These are phyloP conservation scores for Panthera leo DNA, from an alignment of 2,113 vertebrate genomes.

Conservation along the genomic window DNA sequence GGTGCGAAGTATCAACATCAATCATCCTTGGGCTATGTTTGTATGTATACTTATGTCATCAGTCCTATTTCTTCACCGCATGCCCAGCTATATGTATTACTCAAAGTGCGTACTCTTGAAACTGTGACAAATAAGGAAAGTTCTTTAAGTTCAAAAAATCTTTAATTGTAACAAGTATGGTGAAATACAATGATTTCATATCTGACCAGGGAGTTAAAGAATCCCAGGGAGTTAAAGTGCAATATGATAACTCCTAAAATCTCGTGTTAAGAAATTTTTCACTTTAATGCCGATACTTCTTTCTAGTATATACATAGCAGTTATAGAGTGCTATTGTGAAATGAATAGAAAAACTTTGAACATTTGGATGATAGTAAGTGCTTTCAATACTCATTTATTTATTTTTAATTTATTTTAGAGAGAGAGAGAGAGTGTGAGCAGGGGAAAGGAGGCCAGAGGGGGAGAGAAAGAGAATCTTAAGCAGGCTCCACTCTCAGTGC, in stretches of 20 bases:
- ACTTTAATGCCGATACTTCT: neutral
- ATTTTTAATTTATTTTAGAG: neutral
- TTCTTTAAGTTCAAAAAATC: neutral
- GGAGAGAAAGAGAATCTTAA: neutral
- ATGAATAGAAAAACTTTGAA: neutral
- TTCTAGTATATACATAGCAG: neutral
- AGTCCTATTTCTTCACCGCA: neutral
- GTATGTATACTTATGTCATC: neutral
- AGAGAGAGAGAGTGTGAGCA: neutral
- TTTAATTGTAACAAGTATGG: neutral
- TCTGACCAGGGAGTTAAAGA: neutral
- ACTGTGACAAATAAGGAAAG: neutral
- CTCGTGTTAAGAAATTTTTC: neutral
- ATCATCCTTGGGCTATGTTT: neutral
- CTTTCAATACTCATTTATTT: neutral
- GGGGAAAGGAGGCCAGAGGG: neutral
- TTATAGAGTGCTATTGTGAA: neutral
- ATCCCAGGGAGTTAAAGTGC: too few relatives aligned
- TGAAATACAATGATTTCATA: neutral
- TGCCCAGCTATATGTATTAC: too few relatives aligned
- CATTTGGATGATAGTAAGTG: neutral
- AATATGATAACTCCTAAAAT: neutral
- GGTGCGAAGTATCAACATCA: neutral
- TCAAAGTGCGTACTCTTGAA: neutral
- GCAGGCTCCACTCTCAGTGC: neutral